A percentile compares a stretch with the other conserved stretches of the same genome.
Evolutionary conservation across 2,797 vertebrate genomes (phyloP).

Genomic region (Emys orbicularis): DNA sequence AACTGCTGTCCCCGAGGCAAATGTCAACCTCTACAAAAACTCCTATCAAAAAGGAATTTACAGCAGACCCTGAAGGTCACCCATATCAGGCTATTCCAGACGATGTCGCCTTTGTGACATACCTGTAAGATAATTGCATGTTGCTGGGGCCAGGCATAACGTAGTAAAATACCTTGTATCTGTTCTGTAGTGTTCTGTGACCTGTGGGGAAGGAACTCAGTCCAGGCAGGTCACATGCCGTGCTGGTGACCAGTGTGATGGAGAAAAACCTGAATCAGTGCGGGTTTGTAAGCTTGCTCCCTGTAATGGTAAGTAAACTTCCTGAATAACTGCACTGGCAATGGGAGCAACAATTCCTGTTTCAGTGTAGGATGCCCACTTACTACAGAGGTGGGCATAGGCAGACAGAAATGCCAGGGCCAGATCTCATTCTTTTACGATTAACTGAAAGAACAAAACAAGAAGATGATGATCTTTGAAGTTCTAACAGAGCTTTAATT

Average conservation of each 20-base stretch:
- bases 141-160: not conserved
- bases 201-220: slow-evolving; percentile 93
- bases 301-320: slow-evolving; percentile 85
- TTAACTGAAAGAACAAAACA: not conserved
- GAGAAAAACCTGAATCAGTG: slow-evolving; percentile 87
- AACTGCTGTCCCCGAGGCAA: fast-evolving
- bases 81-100: not conserved
- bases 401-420: not conserved
- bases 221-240: slow-evolving; percentile 89
- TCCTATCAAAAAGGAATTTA: not conserved
- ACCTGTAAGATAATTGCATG: fast-evolving
- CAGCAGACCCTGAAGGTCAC: not conserved
- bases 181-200: slow-evolving; percentile 90
- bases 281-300: slow-evolving; percentile 86
- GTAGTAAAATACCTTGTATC: not conserved
- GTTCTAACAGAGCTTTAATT: not conserved
- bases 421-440: not conserved
- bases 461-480: not conserved
- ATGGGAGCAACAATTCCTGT: fast-evolving
- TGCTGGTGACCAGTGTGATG: slow-evolving; percentile 87
- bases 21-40: fast-evolving
- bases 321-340: fast-evolving
- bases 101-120: fast-evolving
- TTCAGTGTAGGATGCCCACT: not conserved
- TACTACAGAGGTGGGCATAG: fast-evolving